Conservation (phyloP, 2,888 invertebrate species). For the Seira sanloemensis region DNA sequence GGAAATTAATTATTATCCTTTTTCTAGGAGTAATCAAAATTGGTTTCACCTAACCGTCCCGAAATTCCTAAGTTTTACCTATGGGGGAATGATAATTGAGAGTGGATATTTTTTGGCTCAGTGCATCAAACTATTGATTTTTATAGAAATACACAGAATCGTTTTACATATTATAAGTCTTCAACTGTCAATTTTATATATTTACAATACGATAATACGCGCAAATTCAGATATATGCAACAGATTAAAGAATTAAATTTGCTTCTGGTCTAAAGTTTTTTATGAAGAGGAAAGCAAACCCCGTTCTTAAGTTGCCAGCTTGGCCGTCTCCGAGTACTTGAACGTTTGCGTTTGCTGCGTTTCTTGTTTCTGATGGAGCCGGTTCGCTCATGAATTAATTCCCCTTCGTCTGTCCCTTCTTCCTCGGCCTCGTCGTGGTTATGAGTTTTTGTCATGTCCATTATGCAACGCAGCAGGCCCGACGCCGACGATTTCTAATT, state of each 20-base stretch:
- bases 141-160: constrained; percentile 32
- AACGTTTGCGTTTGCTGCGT: constrained; percentile 70
- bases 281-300: constrained; percentile 67
- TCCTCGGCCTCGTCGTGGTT: constrained; percentile 53
- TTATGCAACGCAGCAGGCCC: constrained; percentile 71
- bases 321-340: constrained; percentile 67
- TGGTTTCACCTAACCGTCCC: constrained; percentile 2
- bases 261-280: constrained; percentile 11
- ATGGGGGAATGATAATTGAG: neutral
- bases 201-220: constrained; percentile 31
- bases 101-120: constrained; percentile 33
- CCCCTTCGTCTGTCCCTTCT: constrained; percentile 66
- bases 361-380: constrained; percentile 62
- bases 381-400: constrained; percentile 67
- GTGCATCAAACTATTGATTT: constrained; percentile 32
- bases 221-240: constrained; percentile 28
- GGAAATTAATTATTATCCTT: neutral
- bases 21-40: constrained; percentile 11
- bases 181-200: constrained; percentile 26
- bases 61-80: neutral
- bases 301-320: constrained; percentile 71
- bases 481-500: constrained; percentile 69
- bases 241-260: constrained; percentile 30
- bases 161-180: constrained; percentile 26
- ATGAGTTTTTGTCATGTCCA: constrained; percentile 70